Conservation (phyloP, 2,113 vertebrate species). For the Rhagologus leucostigma region DNA sequence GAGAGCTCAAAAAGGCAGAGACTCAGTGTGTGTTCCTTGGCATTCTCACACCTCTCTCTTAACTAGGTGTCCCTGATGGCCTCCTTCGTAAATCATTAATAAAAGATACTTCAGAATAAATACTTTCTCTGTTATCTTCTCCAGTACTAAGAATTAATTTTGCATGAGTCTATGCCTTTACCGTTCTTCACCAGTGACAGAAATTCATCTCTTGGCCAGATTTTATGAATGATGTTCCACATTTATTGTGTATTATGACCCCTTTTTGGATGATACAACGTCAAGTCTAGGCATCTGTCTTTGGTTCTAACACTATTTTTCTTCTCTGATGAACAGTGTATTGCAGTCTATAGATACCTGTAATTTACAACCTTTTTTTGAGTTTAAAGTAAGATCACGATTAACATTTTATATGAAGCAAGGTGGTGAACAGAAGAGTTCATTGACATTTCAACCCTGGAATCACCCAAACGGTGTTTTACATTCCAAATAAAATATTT, state of each 20-base stretch:
- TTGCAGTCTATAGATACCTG: neutral
- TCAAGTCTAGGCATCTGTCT: neutral
- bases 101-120: neutral
- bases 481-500: neutral
- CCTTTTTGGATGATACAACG: neutral
- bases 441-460: neutral
- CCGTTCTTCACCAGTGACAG: neutral
- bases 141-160: neutral
- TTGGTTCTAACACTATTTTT: neutral
- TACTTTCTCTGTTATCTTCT: neutral
- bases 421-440: neutral
- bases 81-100: neutral
- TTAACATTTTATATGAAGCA: neutral
- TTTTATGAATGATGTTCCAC: neutral
- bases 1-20: neutral
- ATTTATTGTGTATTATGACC: neutral
- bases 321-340: neutral
- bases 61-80: neutral
- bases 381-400: neutral
- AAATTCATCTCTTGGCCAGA: neutral
- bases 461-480: neutral
- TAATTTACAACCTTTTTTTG: neutral
- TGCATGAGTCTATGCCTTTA: neutral
- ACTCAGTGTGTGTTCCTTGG: accelerated
- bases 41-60: neutral